Evolutionary conservation across 2,888 invertebrate species (phyloP), one percentile per base, ranked within the genome.

Genomic region (Theristus sp.): DNA sequence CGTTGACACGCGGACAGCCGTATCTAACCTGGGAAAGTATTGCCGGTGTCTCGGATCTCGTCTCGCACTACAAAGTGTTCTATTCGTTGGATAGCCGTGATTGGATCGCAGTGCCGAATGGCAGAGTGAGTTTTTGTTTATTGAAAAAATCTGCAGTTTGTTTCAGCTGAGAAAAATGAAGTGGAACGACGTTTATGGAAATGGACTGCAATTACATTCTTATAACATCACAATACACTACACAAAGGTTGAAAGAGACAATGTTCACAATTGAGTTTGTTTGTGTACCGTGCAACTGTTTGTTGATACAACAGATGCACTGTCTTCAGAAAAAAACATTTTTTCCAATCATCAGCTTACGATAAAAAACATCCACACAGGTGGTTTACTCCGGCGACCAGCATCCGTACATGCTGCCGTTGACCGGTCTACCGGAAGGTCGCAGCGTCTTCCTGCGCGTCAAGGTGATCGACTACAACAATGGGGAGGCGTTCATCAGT

Each of bases 381-480:
- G 54, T 62, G 28, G 46, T 22, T 1, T 73, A 67, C 62, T 62
- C 66, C 38, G 73, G 73, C 55, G 68, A 68, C 67, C 72, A 72
- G 63, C 65, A 72, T 30, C 69, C 71, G 3, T 73, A 73, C 64
- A 65, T 66, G 47, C 65, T 69, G 29, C 69, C 69, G 55, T 63
- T 73, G 55, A 63, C 66, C 56, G 67, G 68, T 46, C 64, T 73
- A 25, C 71, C 72, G 25, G 64, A 68, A 56, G 72, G 71, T 13
- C 67, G 68, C 26, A 64, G 62, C 38, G 68, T 69, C 55, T 30
- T 24, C 28, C 46, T 59, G 20, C 58, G 60, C 2, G 62, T 63
- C 2, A 13, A 28, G 20, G 68, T 65, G 3, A 58, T 68, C 27
- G 68, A 67, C 59, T 68, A 68, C 53, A 69, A 71, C 63, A 63